Base-by-base conservation (phyloP, 1,140 invertebrate species). In the Ptiloglossa arizonensis region DNA sequence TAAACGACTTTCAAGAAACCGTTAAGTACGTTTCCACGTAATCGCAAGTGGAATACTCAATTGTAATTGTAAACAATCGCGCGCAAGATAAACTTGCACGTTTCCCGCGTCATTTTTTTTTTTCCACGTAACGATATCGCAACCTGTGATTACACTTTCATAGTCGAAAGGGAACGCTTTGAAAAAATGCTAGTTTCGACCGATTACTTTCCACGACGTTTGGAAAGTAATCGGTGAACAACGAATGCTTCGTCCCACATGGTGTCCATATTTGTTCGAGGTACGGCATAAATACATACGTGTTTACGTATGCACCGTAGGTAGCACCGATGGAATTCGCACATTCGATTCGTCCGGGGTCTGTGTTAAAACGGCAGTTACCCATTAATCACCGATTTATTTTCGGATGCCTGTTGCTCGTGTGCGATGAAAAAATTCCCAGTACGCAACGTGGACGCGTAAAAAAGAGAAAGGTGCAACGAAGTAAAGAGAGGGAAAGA, bases 221-320 rank as follows among this genome's bases (percentile, higher is more conserved):
- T 41, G 17, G 3, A 32, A 24, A 56, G 19, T 6, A 48, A 35
- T 44, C 9, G 3, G 13, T 4, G 35, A 1, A 9, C 15, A 48
- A 0, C 11, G 24, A 41, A 29, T 11, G 3, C 19, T n/a, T 27
- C 24, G 13, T 5, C 1, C 27, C 52, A 19, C 52, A 46, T 57
- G 29, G 38, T 27, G 19, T 76, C 66, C 41, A 57, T 76, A 32
- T 68, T 56, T 68, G 38, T 24, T 22, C 2, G 19, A 17, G 5
- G 5, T 19, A 46, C 22, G 1, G 11, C 2, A 19, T 38, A 38
- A 19, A 24, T 44, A 52, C 1, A 0, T 71, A 48, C 5, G 5
- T 75, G 41, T 75, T 67, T 75, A 75, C 15, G 63, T 57, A 68
- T 68, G 63, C 63, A 46, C 5, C 27, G 11, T 35, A 52, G 8